Conservation (phyloP, 2,888 invertebrate species). For the Deroplatys truncata region DNA sequence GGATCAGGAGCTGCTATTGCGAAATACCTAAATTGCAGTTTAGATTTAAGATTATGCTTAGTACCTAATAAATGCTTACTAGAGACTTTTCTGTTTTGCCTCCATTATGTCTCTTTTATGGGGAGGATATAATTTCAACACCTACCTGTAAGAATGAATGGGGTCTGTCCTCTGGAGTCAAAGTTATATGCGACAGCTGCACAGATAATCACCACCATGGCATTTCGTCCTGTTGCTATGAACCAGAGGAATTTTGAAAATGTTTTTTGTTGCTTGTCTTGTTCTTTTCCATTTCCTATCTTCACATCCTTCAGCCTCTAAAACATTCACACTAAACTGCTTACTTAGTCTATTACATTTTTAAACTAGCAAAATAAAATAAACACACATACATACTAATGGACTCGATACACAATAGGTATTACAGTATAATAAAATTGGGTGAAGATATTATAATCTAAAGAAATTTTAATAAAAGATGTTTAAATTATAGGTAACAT, state of each 20-base stretch:
- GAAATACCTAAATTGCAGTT: no score
- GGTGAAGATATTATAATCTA: no score
- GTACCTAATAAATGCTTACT: no score
- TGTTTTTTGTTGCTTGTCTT: constrained; percentile 34
- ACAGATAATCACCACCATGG: constrained; percentile 61
- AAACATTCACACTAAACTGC: constrained; percentile 28
- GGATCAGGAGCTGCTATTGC: no score
- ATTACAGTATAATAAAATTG: no score
- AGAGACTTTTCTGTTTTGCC: no score
- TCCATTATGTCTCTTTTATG: no score
- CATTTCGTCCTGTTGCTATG: constrained; percentile 63
- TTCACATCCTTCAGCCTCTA: constrained; percentile 59
- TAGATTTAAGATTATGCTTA: no score
- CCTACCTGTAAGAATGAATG: constrained; percentile 59
- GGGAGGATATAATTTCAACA: neutral
- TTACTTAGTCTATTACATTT: neutral
- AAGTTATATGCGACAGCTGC: constrained; percentile 55
- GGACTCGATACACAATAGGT: no score
- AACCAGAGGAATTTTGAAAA: constrained; percentile 57
- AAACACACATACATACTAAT: neutral
- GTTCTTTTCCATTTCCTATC: constrained; percentile 32
- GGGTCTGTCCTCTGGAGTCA: constrained; percentile 46
- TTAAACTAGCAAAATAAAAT: neutral
- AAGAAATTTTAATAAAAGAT: no score
- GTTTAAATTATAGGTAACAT: no score